Evolutionary conservation across 2,888 invertebrate species (phyloP), one percentile per base, ranked within the genome.

Genomic region (Diaprepes abbreviatus): DNA sequence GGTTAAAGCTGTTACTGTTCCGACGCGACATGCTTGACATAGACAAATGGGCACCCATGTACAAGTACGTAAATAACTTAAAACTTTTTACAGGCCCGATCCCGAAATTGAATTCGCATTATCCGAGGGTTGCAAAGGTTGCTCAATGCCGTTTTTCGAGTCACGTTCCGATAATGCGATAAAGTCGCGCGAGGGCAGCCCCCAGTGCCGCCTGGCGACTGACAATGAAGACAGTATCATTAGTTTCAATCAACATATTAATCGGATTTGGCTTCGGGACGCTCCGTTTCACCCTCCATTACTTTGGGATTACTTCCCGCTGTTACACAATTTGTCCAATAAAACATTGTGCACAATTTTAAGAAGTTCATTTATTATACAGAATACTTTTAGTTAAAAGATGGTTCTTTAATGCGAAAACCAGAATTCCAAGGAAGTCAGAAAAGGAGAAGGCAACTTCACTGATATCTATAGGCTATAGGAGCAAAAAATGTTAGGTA

Each of bases 171-270:
- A 77, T 81, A 82, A 82, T 81, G 79, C 75, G 80, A 81, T 81
- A 80, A 80, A 79, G 77, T 75, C 75, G 75, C 76, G 76, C 77
- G 76, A 77, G 79, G 76, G 75, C 76, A 75, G 77, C 76, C 73
- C 70, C 74, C 75, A 75, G 73, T 66, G 73, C 71, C 75, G 77
- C 77, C 75, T 72, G 72, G 70, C 76, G 80, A 79, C 79, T 79
- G 79, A 79, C 80, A 81, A 81, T 81, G 68, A 81, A 81, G 80
- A 80, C 80, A 79, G 79, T 78, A 81, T 82, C 82, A 82, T 82
- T 82, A 81, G 81, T 81, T 81, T 82, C 82, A 82, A 82, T 82
- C 82, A 82, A 81, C 81, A 82, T 81, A 81, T 82, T 82, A 82
- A 82, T 81, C 80, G 80, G 78, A 79, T 81, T 81, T 78, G 76